Percentiles rank a stretch among this genome's conserved stretches.
phyloP scores from a whole-genome alignment of 2,797 vertebrate genomes.

The Pseudopleuronectes americanus region DNA sequence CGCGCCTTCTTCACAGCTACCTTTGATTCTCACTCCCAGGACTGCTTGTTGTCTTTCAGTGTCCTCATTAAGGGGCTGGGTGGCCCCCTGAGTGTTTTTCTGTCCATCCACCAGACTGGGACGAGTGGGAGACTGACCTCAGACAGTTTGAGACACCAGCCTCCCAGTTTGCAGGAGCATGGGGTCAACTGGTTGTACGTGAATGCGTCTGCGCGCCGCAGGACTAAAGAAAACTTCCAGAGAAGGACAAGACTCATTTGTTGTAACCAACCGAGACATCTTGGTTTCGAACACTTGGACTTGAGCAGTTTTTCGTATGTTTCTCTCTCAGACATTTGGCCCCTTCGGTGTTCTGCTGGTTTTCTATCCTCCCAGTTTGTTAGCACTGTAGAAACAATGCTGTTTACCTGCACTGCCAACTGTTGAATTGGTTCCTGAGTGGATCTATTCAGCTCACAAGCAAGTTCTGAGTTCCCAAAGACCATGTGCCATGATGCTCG shows the following conservation, averaged over 20 bases:
- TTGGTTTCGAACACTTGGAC: conserved; percentile 33
- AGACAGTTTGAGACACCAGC: conserved; percentile 17
- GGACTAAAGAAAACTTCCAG: conserved; percentile 40
- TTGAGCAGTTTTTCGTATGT: conserved; percentile 28
- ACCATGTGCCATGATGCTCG: neutral
- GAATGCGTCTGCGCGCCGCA: conserved; percentile 73
- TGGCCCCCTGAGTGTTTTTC: conserved; percentile 15
- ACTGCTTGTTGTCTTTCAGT: conserved; percentile 44
- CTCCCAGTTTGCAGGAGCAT: conserved; percentile 12
- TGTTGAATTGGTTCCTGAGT: neutral
- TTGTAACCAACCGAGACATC: conserved; percentile 24
- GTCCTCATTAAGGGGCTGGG: conserved; percentile 37
- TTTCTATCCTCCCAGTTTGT: conserved; percentile 1
- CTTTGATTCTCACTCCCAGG: conserved; percentile 42
- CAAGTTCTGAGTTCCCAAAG: conserved; percentile 19
- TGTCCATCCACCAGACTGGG: conserved; percentile 11
- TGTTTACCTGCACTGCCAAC: neutral
- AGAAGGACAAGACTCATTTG: conserved; percentile 9
- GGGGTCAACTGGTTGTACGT: neutral
- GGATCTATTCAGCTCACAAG: neutral
- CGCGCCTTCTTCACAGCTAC: conserved; percentile 39
- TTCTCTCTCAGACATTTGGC: conserved; percentile 29
- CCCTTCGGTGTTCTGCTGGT: conserved; percentile 20
- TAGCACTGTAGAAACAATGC: neutral
- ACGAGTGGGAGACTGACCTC: conserved; percentile 20